Base-by-base conservation (phyloP, 2,113 vertebrate species). In the Eptatretus burgeri region DNA sequence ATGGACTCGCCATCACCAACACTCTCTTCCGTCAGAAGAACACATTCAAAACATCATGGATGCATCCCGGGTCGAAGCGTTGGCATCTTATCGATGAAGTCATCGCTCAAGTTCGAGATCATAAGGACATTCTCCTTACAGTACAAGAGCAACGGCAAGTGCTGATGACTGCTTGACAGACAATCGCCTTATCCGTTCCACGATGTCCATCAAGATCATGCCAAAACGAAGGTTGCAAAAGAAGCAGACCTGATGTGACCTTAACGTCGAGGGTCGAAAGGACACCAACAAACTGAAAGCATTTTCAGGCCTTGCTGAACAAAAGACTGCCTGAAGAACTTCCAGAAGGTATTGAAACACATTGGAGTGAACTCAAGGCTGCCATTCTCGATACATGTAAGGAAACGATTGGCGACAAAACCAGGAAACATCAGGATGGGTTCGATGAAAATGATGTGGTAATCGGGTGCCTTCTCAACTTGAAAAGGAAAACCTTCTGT, bases 141-240 rank as follows among this genome's bases (percentile, higher is more conserved):
- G 12, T 8, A 60, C 56, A 60, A 60, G 56, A 13, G 56, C 56
- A 9, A 60, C 12, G 56, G 12, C 56, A 19, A 60, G 12, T 60
- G 56, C 56, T 17, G 56, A 60, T 12, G 56, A 60, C 56, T 60
- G 10, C 19, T 60, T 9, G 56, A 60, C 56, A 10, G 11, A 60
- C 56, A 9, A 60, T 60, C 56, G 56, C 9, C 9, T 9, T 10
- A 60, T 60, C 56, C 56, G 12, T 19, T 60, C 56, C 56, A 60
- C 12, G 16, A 60, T 19, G 56, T 60, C 56, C 56, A 60, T 60
- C 19, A 13, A 19, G 11, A n/a, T 60, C 16, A 9, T 60, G 56
- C 56, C n/a, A 60, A 60, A 60, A 60, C 10, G 56, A 19, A 60
- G 56, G n/a, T n/a, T 60, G 56, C 56, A 60, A 60, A 60, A 56